Evolutionary conservation across 2,113 vertebrate genomes (phyloP), one percentile per base, ranked within the genome.

Genomic region (Lepisosteus oculatus): DNA sequence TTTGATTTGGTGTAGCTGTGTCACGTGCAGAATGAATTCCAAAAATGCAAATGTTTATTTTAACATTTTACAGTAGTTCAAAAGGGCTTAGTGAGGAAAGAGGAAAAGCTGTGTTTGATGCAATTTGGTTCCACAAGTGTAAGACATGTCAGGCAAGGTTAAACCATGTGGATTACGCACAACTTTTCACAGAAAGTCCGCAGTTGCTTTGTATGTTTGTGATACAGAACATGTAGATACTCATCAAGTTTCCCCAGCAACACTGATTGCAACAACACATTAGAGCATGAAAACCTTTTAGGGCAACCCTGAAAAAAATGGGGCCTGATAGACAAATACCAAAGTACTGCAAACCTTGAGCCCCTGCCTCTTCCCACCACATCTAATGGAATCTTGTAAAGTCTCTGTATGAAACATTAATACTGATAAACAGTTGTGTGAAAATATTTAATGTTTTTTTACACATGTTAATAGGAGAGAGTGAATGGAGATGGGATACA

Each of bases 111-210:
- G n/a, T 80, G 61, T 68, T 80, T 77, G 69, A 79, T 78, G 83
- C 84, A 77, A 68, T 81, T 77, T 80, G 79, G 64, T 78, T 77
- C 80, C 77, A 66, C 44, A 59, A 77, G 72, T 80, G 67, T 76
- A 81, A 77, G 78, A 85, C 85, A 7, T 78, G 86, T 89, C 91
- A 91, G 83, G 84, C 85, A 78, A 87, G 85, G 76, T 83, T 82
- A 73, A 80, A 87, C 87, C 84, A 76, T 70, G 71, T 75, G 82
- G 85, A 90, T 90, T 92, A 83, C 73, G 78, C 29, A 66, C 78
- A 85, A 86, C 76, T 81, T 91, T 92, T 89, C 88, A 80, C 86
- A 85, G 76, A 74, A 82, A 85, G 80, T 79, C 70, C 67, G 73
- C 74, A 74, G 17, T 29, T 51, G 47, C 47, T 51, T 51, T 9